Base-by-base conservation (phyloP, 92 coral and sea anemone genomes). In the Chrysogorgia sp. region DNA sequence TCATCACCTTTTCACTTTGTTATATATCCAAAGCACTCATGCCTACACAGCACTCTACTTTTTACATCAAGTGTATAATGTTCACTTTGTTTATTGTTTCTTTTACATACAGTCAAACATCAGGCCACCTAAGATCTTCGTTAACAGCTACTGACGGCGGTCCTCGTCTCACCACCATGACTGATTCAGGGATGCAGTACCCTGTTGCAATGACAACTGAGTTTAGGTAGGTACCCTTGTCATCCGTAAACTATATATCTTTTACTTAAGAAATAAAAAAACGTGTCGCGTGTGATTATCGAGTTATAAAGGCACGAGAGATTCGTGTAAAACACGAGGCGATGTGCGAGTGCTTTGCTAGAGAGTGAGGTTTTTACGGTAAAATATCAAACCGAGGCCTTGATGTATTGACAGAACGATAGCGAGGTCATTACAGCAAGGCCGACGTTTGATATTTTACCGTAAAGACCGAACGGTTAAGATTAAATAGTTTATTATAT, bases 191-290 rank as follows among this genome's bases (percentile, higher is more conserved):
- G 0, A 21, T 67, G 66, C 91, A 71, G 43, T 89, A 88, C 48
- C 70, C 86, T 3, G 79, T 88, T 25, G 88, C 87, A 61, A 79
- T 90, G 82, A 87, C 90, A 2, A 75, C 92, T 15, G 96, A 87
- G 69, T 90, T 84, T 48, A 86, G 96, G 97, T 92, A 79, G 29
- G 6, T 35, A 37, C 7, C 32, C 12, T 37, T 37, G 43, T 37
- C 43, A 37, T n/a, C n/a, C n/a, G n/a, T n/a, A n/a, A n/a, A n/a
- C n/a, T n/a, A n/a, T n/a, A n/a, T n/a, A n/a, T n/a, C n/a, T n/a
- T n/a, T n/a, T n/a, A n/a, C n/a, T n/a, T n/a, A n/a, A n/a, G n/a
- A n/a, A n/a, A n/a, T n/a, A n/a, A n/a, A n/a, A n/a, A n/a, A n/a
- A n/a, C n/a, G n/a, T n/a, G n/a, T n/a, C n/a, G n/a, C n/a, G n/a